phyloP scores from a whole-genome alignment of 2,888 invertebrate genomes.

The Brenthis daphne region DNA sequence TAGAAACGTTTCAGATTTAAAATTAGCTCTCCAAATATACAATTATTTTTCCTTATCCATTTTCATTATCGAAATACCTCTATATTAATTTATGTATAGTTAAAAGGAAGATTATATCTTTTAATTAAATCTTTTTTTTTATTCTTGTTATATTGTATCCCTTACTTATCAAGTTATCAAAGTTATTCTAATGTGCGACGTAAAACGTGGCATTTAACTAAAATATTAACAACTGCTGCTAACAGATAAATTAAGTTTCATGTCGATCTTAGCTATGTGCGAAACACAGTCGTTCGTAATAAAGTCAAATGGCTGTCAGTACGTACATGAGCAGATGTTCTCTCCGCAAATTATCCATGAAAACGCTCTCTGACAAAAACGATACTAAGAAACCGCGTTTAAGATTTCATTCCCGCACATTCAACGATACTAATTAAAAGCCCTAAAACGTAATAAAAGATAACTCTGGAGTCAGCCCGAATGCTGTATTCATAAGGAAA shows the following conservation, averaged over 20 bases:
- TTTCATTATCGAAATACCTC: background rate
- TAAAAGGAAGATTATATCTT: no score
- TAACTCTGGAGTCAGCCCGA: constrained; percentile 70
- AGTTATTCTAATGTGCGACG: no score
- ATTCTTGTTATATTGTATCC: no score
- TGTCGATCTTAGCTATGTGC: background rate
- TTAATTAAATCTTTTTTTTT: no score
- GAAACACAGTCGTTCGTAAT: constrained; percentile 10
- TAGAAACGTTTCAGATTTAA: constrained; percentile 40
- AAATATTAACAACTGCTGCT: no score
- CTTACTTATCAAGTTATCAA: no score
- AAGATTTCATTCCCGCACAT: constrained; percentile 68
- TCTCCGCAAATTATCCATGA: constrained; percentile 25
- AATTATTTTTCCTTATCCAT: background rate
- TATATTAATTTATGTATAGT: no score
- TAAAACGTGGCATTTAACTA: no score
- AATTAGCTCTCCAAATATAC: constrained; percentile 39
- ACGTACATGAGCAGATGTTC: constrained; percentile 33
- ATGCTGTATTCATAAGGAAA: constrained; percentile 78
- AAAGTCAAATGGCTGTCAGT: constrained; percentile 15
- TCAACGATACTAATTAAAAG: constrained; percentile 74
- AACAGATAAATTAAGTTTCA: no score
- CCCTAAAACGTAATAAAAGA: constrained; percentile 77
- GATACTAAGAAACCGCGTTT: constrained; percentile 54
- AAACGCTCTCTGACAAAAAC: constrained; percentile 36